Conservation (phyloP, 2,797 vertebrate genomes). For the Squalus acanthias region DNA sequence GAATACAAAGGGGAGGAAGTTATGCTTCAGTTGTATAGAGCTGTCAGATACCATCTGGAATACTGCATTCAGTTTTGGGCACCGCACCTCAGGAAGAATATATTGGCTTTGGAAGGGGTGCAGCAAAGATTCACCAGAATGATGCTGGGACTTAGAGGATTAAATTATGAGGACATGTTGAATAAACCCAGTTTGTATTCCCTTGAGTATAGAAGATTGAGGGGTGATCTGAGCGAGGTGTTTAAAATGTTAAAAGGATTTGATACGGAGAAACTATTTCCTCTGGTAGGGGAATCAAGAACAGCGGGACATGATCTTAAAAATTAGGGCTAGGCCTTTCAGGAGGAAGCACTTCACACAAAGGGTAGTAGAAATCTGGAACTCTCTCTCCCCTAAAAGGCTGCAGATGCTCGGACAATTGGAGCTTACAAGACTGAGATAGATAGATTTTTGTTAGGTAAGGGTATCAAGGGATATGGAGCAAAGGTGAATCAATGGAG, state of each 20-base stretch:
- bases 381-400: not conserved
- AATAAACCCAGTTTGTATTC: not conserved
- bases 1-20: not conserved
- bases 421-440: not conserved
- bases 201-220: not conserved
- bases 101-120: not conserved
- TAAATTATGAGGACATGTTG: not conserved
- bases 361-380: not conserved
- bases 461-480: not conserved
- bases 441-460: not conserved
- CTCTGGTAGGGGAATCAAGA: not conserved
- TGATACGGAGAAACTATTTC: not conserved
- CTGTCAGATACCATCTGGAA: not conserved
- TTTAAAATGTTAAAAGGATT: not conserved
- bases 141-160: not conserved
- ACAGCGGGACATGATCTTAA: not conserved
- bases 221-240: not conserved
- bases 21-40: not conserved
- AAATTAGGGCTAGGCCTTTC: not conserved
- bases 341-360: not conserved
- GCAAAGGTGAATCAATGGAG: not conserved
- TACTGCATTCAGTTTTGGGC: not conserved
- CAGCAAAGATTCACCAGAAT: not conserved
- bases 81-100: not conserved
- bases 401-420: not conserved